Base-by-base conservation (phyloP, 2,797 vertebrate species). In the Tenualosa ilisha region DNA sequence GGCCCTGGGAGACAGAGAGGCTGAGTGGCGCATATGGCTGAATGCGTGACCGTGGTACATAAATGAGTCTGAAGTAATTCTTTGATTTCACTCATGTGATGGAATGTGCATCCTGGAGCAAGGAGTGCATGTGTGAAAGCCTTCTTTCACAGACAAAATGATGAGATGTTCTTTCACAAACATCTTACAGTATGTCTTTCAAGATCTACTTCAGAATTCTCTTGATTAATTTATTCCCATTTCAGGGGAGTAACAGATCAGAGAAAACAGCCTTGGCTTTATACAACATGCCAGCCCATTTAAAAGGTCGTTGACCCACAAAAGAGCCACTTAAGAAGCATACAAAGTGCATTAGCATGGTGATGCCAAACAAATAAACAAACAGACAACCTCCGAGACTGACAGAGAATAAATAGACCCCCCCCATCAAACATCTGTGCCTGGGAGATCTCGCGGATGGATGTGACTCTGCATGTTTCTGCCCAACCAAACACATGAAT, bases 31-130 rank as follows among this genome's bases (percentile, higher is more conserved):
- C 40, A 17, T 6, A 72, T 3, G 63, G 24, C n/a, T 43, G 68
- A 43, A 15, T 43, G 37, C 37, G 68, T 75, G 68, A 43, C 68
- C 68, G 68, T 13, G 15, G 68, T 20, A 37, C 68, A 13, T 75
- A 75, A 75, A 72, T 40, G 31, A 40, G 65, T 40, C 65, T 72
- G 65, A 40, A 75, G 68, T 75, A 43, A 75, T 40, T 37, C 68
- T 75, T 75, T 75, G 68, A 75, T 75, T 75, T 75, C 37, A 40
- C 43, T 75, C 20, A 22, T 75, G 68, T 15, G 68, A 75, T 75
- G 68, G 68, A 75, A 75, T 75, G 68, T 20, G 68, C 37, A 43
- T 75, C 68, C 68, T 22, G 68, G 15, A 43, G 68, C 37, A 20
- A 75, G 6, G 15, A 40, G 37, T 37, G 17, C 12, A 37, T 15